These are phyloP conservation scores for Upupa epops DNA, from an alignment of 2,113 vertebrate species.

Conservation along the genomic window DNA sequence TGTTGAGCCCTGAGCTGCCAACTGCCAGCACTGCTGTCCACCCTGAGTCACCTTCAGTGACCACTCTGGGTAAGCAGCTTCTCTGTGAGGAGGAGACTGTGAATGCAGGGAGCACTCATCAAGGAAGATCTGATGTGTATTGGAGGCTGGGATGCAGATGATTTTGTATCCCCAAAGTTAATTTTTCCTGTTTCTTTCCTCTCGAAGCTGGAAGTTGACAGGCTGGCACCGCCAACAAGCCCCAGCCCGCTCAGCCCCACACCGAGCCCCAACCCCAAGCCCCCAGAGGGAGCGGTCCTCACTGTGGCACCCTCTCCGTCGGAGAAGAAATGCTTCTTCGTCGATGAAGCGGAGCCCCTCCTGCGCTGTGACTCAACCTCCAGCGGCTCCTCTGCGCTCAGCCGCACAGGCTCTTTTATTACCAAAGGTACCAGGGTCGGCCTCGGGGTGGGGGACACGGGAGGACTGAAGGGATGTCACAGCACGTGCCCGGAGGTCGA, in stretches of 20 bases:
- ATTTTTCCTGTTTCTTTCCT: not conserved
- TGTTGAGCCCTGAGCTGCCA: fast-evolving
- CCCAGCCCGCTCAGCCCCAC: conserved; percentile 72
- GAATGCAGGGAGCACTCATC: fast-evolving
- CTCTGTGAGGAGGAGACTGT: not conserved
- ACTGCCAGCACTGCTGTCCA: not conserved
- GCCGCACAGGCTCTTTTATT: conserved; percentile 96
- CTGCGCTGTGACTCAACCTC: conserved; percentile 97
- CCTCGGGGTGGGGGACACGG: fast-evolving
- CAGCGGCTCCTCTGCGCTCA: conserved; percentile 93
- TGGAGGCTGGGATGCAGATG: not conserved
- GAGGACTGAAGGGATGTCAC: not conserved
- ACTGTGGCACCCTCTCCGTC: conserved; percentile 86
- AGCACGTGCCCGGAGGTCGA: fast-evolving
- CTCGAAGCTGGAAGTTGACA: conserved; percentile 87
- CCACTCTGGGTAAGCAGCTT: not conserved
- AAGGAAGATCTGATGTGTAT: not conserved
- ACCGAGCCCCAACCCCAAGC: conserved; percentile 79
- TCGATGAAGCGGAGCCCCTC: conserved; percentile 93
- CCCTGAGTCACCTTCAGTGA: fast-evolving
- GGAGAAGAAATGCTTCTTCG: conserved; percentile 92
- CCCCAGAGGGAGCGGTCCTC: conserved; percentile 72
- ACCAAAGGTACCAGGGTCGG: conserved; percentile 87
- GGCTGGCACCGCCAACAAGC: conserved; percentile 83
- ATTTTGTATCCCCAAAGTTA: fast-evolving